Evolutionary conservation across 2,888 invertebrate species (phyloP).

Genomic region (Euphydryas editha): DNA sequence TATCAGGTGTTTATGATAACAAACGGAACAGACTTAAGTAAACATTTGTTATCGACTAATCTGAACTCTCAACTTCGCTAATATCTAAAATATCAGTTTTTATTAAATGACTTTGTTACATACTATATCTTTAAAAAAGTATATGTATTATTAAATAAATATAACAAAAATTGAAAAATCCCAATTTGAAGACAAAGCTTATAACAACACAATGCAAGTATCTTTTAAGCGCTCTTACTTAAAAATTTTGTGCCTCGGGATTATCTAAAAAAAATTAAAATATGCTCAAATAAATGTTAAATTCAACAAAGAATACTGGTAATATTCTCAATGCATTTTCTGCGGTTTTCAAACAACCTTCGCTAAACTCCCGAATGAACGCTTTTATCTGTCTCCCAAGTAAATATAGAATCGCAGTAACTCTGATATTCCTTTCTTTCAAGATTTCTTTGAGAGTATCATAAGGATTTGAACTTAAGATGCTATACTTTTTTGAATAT

Average conservation of each 20-base stretch:
- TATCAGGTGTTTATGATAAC: too few relatives aligned
- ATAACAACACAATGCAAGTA: too few relatives aligned
- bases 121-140: too few relatives aligned
- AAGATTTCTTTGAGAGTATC: slow-evolving; percentile 28
- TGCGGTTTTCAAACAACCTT: slow-evolving; percentile 56
- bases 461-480: slow-evolving; percentile 31
- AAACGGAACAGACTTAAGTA: too few relatives aligned
- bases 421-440: slow-evolving; percentile 27
- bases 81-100: too few relatives aligned
- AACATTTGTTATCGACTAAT: too few relatives aligned
- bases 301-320: slow-evolving; percentile 23
- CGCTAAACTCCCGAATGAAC: slow-evolving; percentile 57
- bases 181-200: too few relatives aligned
- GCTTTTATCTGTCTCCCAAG: slow-evolving; percentile 61
- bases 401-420: slow-evolving; percentile 48
- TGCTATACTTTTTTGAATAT: slow-evolving; percentile 24
- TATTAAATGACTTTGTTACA: too few relatives aligned
- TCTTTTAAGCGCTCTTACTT: not conserved
- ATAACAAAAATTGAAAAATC: too few relatives aligned
- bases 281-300: slow-evolving; percentile 20
- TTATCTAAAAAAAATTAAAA: slow-evolving; percentile 12
- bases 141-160: too few relatives aligned
- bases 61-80: too few relatives aligned
- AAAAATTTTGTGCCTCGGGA: slow-evolving; percentile 5
- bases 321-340: slow-evolving; percentile 28